Base-by-base conservation (phyloP, 2,888 invertebrate species). In the Tenthredo notha region DNA sequence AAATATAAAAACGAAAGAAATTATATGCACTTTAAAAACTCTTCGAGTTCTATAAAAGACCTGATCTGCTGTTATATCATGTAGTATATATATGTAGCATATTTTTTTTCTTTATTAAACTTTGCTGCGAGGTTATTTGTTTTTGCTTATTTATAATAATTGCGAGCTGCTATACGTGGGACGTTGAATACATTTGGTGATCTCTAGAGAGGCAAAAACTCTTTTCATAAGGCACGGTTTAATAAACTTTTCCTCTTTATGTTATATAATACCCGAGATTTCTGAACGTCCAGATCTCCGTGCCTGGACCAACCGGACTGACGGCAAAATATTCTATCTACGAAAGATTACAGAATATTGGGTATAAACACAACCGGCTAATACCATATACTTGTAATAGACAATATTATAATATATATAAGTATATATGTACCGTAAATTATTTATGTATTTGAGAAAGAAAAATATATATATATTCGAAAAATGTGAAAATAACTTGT, bases 221-320 rank as follows among this genome's bases (percentile, higher is more conserved):
- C 72, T 74, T 43, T 74, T 74, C 43, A 43, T 74, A 43, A 74
- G n/a, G 1, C 40, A 29, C 7, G 72, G 21, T 74, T 43, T 43
- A 43, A 74, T 74, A 43, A 74, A 74, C 43, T 74, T 43, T 70
- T 18, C 37, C n/a, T 70, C 37, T 18, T n/a, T 43, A 74, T 43
- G 12, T 40, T 43, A 21, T 74, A 37, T 29, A 15, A 50, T 37
- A 37, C n/a, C n/a, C 5, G 43, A 43, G 72, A 25, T 43, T 74
- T 10, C 67, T 33, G 33, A 33, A 33, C 61, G 25, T 33, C 43
- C 43, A 43, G 40, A 74, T n/a, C 72, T 70, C 43, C 40, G 72
- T 21, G 21, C 5, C 43, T 74, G 21, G 72, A 74, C 72, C 43
- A 74, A 43, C n/a, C 25, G 21, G 72, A 74, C 72, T 25, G 70